phyloP scores from a whole-genome alignment of 2,113 vertebrate genomes.

The Muntiacus reevesi region DNA sequence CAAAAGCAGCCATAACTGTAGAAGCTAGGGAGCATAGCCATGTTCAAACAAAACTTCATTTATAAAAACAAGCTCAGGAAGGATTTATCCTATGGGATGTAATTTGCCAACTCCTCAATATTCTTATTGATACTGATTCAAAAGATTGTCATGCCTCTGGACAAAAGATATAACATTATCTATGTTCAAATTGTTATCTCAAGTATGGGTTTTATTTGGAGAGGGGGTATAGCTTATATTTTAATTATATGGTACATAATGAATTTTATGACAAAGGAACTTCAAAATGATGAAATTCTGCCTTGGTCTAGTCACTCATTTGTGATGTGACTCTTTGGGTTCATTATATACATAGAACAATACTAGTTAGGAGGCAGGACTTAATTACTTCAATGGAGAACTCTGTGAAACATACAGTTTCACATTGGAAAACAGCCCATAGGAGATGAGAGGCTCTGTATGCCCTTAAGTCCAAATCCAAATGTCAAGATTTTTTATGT shows the following conservation, averaged over 20 bases:
- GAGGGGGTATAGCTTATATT: neutral
- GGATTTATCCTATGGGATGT: neutral
- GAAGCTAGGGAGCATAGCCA: neutral
- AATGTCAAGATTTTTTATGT: neutral
- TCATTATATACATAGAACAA: neutral
- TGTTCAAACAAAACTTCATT: conserved; percentile 26
- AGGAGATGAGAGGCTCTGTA: neutral
- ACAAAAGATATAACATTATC: neutral
- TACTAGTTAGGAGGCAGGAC: neutral
- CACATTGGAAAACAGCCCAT: neutral
- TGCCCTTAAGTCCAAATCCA: neutral
- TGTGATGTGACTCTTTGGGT: neutral
- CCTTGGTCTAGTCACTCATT: neutral
- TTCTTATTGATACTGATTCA: neutral
- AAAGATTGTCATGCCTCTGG: neutral
- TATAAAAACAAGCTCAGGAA: neutral
- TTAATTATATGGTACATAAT: neutral
- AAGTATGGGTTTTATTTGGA: neutral
- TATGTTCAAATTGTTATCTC: neutral
- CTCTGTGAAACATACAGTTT: neutral
- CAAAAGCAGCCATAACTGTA: neutral
- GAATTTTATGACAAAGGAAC: neutral
- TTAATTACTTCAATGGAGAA: neutral
- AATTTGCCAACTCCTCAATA: neutral
- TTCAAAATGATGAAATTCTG: neutral